phyloP scores from a whole-genome alignment of 2,797 vertebrate species.

The Podarcis siculus region DNA sequence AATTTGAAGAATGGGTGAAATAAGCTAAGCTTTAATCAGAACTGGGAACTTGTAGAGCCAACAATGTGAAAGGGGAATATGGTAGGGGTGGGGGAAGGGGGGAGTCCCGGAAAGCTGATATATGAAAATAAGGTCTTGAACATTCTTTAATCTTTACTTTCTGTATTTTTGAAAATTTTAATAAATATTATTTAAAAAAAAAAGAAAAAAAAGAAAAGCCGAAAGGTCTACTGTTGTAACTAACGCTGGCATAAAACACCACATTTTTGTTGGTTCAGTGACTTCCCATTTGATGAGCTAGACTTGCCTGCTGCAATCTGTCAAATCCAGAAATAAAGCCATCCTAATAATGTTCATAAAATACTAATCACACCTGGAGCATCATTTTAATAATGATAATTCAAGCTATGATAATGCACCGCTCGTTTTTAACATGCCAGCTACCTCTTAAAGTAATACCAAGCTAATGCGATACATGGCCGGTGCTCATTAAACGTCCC shows the following conservation, averaged over 20 bases:
- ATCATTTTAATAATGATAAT: conserved; percentile 69
- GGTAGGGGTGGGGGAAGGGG: no score
- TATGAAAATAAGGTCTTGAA: no score
- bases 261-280: not conserved
- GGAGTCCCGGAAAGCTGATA: no score
- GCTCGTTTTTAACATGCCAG: conserved; percentile 60
- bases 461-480: conserved; percentile 33
- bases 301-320: conserved; percentile 24
- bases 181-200: no score
- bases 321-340: conserved; percentile 46
- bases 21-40: no score
- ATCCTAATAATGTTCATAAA: conserved; percentile 59
- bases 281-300: not conserved
- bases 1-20: no score
- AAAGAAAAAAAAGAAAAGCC: no score
- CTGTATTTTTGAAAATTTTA: no score
- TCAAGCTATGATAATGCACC: conserved; percentile 64
- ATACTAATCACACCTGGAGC: conserved; percentile 60
- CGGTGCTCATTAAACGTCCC: conserved; percentile 49
- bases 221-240: not conserved
- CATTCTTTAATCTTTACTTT: no score
- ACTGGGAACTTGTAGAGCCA: no score
- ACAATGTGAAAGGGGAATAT: no score
- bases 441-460: conserved; percentile 51
- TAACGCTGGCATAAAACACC: not conserved